Conservation (phyloP, 2,797 vertebrate genomes). For the Cercopithecus hamlyni region DNA sequence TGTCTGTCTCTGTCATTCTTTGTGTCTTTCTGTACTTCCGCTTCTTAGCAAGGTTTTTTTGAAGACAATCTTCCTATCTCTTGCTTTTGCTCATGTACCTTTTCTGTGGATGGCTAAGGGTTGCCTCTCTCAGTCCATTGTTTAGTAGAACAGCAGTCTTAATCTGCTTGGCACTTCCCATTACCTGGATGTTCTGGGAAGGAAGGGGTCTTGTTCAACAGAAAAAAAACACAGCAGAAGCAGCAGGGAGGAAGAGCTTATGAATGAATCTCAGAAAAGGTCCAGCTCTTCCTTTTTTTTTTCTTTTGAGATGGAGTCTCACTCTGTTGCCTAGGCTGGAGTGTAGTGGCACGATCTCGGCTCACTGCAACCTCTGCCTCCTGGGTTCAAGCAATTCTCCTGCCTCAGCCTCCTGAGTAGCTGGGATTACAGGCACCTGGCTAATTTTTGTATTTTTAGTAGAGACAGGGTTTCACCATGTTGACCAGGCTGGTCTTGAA, state of each 20-base stretch:
- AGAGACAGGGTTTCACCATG: too few relatives aligned
- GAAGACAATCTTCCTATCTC: neutral
- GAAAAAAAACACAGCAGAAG: neutral
- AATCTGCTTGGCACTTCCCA: neutral
- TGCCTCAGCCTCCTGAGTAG: too few relatives aligned
- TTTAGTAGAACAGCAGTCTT: neutral
- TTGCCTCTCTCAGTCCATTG: neutral
- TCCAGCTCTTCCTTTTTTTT: neutral
- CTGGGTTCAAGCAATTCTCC: too few relatives aligned
- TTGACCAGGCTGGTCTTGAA: too few relatives aligned
- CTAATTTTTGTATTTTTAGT: too few relatives aligned
- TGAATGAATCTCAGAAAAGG: neutral
- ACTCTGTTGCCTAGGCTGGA: too few relatives aligned
- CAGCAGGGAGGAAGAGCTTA: neutral
- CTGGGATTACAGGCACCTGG: too few relatives aligned
- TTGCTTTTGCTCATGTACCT: conserved; percentile 14
- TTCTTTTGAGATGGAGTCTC: too few relatives aligned
- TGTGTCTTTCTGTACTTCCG: conserved; percentile 17
- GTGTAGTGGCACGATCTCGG: rapidly evolving
- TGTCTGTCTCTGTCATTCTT: neutral
- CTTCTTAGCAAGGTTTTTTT: neutral
- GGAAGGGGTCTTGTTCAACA: neutral
- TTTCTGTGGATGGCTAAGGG: neutral
- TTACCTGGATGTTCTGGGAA: neutral
- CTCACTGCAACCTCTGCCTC: too few relatives aligned